Evolutionary conservation across 2,797 vertebrate species (phyloP).

Genomic region (Toxotes lorentzi): DNA sequence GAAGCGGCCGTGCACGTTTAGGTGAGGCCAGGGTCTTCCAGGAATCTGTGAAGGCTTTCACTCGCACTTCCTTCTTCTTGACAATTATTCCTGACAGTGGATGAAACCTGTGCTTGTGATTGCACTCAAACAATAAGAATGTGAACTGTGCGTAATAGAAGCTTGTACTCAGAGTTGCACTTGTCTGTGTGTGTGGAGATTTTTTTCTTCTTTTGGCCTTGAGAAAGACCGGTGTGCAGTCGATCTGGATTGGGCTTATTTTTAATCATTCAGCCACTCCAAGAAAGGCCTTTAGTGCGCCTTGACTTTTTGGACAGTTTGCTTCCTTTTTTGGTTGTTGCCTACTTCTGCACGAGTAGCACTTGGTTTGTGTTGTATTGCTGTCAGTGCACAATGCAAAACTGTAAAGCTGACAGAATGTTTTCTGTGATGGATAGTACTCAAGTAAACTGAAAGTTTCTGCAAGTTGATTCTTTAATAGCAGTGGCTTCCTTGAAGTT

Average conservation of each 20-base stretch:
- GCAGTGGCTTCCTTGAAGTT: slow-evolving; percentile 5
- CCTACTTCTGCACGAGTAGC: not conserved
- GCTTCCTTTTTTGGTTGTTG: not conserved
- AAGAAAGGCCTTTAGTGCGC: not conserved
- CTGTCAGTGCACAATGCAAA: not conserved
- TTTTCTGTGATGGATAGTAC: slow-evolving; percentile 18
- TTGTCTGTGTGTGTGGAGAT: not conserved
- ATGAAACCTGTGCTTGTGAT: slow-evolving; percentile 16
- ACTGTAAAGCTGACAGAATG: not conserved
- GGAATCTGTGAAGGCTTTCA: slow-evolving; percentile 41
- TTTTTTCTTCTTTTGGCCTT: not conserved
- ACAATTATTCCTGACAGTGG: not conserved
- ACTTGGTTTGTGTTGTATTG: not conserved
- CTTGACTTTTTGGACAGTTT: not conserved
- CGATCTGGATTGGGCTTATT: not conserved
- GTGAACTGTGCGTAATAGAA: not conserved
- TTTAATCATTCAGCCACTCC: not conserved
- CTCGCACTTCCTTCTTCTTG: slow-evolving; percentile 27
- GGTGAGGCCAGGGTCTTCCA: slow-evolving; percentile 30
- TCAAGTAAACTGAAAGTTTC: slow-evolving; percentile 10
- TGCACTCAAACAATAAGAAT: not conserved
- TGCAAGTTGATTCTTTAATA: not conserved
- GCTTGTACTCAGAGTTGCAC: not conserved
- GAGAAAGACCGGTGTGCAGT: not conserved
- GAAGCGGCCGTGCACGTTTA: slow-evolving; percentile 11